A percentile compares a stretch with the other conserved stretches of the same genome.
Conservation (phyloP, 2,888 invertebrate genomes). For the Cremastinae sp. region DNA sequence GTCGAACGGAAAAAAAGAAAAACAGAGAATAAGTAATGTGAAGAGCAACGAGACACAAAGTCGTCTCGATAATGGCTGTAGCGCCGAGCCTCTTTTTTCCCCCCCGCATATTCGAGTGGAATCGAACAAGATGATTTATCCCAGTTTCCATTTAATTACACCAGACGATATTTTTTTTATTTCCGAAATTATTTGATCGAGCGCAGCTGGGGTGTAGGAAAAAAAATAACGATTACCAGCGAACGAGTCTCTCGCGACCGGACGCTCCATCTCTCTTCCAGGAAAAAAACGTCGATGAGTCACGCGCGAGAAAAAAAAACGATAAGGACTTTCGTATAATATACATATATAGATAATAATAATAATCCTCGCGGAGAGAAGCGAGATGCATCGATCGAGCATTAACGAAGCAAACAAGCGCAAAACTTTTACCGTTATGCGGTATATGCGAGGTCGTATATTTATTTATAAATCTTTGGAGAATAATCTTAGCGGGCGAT, state of each 20-base stretch:
- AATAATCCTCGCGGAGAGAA: slow-evolving; percentile 31
- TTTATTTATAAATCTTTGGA: slow-evolving; percentile 60
- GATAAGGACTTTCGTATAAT: slow-evolving; percentile 28
- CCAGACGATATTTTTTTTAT: slow-evolving; percentile 1
- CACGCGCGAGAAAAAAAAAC: slow-evolving; percentile 18
- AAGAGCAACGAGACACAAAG: slow-evolving; percentile 4
- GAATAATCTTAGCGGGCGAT: slow-evolving; percentile 57
- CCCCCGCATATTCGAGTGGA: background rate
- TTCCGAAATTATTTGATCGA: background rate
- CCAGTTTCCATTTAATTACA: too few relatives aligned
- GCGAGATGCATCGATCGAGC: slow-evolving; percentile 36
- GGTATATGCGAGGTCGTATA: slow-evolving; percentile 24
- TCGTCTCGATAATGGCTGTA: slow-evolving; percentile 14
- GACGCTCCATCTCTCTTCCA: background rate
- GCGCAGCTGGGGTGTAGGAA: background rate
- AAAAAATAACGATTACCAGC: background rate
- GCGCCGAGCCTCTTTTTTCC: background rate
- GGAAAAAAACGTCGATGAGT: slow-evolving; percentile 39
- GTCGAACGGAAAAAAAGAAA: background rate
- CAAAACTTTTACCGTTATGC: slow-evolving; percentile 26
- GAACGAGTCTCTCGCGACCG: slow-evolving; percentile 42
- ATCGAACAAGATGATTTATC: too few relatives aligned
- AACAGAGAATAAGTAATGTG: background rate
- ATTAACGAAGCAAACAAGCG: slow-evolving; percentile 44
- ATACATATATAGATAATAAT: too few relatives aligned